Base-by-base conservation (phyloP, 2,113 vertebrate species). In the Ariopsis seemanni region DNA sequence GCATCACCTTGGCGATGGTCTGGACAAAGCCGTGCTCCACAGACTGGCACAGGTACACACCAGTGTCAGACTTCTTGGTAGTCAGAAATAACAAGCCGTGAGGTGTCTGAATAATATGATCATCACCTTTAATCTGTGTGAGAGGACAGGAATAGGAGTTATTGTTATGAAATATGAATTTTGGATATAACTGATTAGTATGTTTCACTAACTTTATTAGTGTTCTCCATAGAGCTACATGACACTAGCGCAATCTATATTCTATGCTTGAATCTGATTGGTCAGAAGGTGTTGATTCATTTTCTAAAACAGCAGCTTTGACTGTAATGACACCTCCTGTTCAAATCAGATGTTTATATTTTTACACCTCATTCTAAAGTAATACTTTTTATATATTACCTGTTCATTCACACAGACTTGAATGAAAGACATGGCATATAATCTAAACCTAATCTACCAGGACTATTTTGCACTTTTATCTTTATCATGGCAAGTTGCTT, bases 1-100 rank as follows among this genome's bases (percentile, higher is more conserved):
- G 91, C 7, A 94, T 95, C 90, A 97, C 94, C 60, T 95, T 96
- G 15, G 96, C 94, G 62, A 99, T 90, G 0, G 96, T 97, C 85
- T 98, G 97, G 81, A 98, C 94, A 57, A 99, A 99, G 89, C 96
- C 95, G 3, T 99, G 97, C 88, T 99, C 98, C 74, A 96, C 96
- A 0, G 98, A 97, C 94, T 99, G 97, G 90, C 98, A 99, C 86
- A 97, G 95, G 48, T 99, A 99, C 15, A 94, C 94, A 2, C 98
- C 98, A 4, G 96, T 95, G 65, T 99, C 98, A 7, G 94, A 91
- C 58, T 91, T 93, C 84, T 91, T 96, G 1, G 98, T 93, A 48
- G 91, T 94, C 60, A 99, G 91, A 81, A 99, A 96, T 89, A 99
- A 94, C 60, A 99, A 96, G 7, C 98, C 98, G 0, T 98, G 95